Conservation (phyloP, 2,113 vertebrate species). For the Morone chrysops region DNA sequence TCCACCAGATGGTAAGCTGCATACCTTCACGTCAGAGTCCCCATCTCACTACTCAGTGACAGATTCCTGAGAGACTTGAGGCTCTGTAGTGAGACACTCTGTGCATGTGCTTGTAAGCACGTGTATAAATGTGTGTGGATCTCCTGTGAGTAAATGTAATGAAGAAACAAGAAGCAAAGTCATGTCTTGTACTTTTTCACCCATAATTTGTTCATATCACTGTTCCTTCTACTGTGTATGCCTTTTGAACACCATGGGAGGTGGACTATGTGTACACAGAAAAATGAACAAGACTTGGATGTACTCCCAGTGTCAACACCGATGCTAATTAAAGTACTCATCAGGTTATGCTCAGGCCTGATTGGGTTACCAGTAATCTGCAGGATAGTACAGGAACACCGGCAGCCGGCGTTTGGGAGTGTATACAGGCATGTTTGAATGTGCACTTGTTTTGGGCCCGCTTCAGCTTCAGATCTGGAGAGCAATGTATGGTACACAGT, state of each 20-base stretch:
- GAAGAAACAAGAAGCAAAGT: not conserved
- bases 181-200: not conserved
- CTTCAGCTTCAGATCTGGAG: not conserved
- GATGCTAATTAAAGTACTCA: conserved; percentile 25
- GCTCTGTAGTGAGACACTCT: conserved; percentile 10
- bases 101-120: not conserved
- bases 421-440: not conserved
- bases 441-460: conserved; percentile 18
- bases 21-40: conserved; percentile 58
- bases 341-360: conserved; percentile 29
- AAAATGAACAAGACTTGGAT: not conserved
- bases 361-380: conserved; percentile 54
- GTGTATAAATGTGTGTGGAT: conserved; percentile 6
- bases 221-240: not conserved
- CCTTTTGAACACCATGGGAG: not conserved
- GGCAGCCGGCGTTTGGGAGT: conserved; percentile 3
- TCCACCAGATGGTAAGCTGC: conserved; percentile 70
- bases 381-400: conserved; percentile 31
- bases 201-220: not conserved
- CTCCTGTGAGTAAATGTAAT: not conserved
- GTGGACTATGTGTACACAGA: not conserved
- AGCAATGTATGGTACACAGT: not conserved
- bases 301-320: conserved; percentile 6
- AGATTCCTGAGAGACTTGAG: conserved; percentile 54
- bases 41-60: conserved; percentile 45